These are phyloP conservation scores for Mythimna vitellina DNA, from an alignment of 2,888 invertebrate genomes.

Conservation along the genomic window DNA sequence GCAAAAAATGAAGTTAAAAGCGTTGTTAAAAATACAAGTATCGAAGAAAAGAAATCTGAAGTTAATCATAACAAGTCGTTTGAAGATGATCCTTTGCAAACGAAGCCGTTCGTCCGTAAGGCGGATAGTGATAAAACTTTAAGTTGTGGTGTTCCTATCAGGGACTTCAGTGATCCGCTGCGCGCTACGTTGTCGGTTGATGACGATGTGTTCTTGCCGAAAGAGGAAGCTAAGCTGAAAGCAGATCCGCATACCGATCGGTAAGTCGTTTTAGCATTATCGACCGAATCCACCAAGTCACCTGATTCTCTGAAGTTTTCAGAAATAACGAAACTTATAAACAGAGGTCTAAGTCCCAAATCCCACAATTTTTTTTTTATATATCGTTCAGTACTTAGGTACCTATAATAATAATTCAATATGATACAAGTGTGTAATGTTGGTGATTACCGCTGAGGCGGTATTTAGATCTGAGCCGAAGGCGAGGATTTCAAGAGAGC, in stretches of 20 bases:
- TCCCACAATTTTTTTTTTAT: too few species aligned
- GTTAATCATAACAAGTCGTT: slow-evolving; percentile 33
- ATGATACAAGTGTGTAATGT: too few species aligned
- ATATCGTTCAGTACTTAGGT: too few species aligned
- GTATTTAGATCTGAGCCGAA: too few species aligned
- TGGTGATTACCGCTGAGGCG: too few species aligned
- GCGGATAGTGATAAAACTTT: slow-evolving; percentile 82
- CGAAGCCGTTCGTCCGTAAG: slow-evolving; percentile 76
- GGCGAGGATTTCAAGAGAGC: too few species aligned
- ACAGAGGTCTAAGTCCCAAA: too few species aligned
- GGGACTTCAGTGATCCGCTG: slow-evolving; percentile 96
- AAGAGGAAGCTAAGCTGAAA: slow-evolving; percentile 81
- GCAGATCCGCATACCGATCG: slow-evolving; percentile 84
- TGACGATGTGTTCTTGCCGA: slow-evolving; percentile 87
- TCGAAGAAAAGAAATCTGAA: slow-evolving; percentile 51
- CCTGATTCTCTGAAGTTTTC: background rate
- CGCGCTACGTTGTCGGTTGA: slow-evolving; percentile 88
- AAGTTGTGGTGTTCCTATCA: slow-evolving; percentile 90
- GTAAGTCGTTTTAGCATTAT: slow-evolving; percentile 65
- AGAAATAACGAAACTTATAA: too few species aligned
- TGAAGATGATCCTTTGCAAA: slow-evolving; percentile 73
- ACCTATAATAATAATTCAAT: too few species aligned
- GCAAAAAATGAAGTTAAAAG: slow-evolving; percentile 39
- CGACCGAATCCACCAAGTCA: background rate
- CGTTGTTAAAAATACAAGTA: slow-evolving; percentile 30